Base-by-base conservation (phyloP, 2,797 vertebrate species). In the Lacerta agilis region DNA sequence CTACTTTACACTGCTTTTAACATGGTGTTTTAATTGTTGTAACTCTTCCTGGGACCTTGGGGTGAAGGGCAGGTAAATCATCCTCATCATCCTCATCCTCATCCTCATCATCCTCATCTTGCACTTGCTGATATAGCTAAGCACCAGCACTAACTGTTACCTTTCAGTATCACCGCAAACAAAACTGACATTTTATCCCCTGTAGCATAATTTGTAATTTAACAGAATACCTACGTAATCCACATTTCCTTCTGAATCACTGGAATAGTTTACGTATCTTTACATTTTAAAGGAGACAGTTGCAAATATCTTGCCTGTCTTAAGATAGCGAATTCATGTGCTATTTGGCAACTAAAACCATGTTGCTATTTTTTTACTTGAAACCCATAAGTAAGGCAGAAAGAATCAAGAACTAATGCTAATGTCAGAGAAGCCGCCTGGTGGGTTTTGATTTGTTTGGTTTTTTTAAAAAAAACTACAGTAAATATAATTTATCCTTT, bases 351-450 rank as follows among this genome's bases (percentile, higher is more conserved):
- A 90, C 8, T 80, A 85, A 33, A 83, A 92, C 89, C 43, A 93
- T 84, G 92, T 88, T 87, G 78, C 49, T 55, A 4, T 55, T 75
- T 94, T 94, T 94, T 92, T 93, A 88, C 90, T 94, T 88, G 83
- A 92, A 95, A 93, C 88, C 96, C 88, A 45, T 64, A 95, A 96
- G 96, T 96, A 96, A 97, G 96, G 94, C 96, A 96, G 97, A 97
- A 97, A 97, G 95, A 96, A 94, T 95, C 90, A 92, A 93, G 97
- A 97, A 92, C 94, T 97, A 96, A 97, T 89, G 96, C 95, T 94
- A 97, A 94, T 97, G 97, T 98, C 97, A 97, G 93, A 96, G 94
- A 95, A 96, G 97, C 97, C 97, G 97, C 95, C 94, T 96, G 97
- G 97, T 55, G 49, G 49, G 13, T 55, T 55, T 55, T 15, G 49